phyloP scores from a whole-genome alignment of 37 sponge, comb jelly and placozoan species.

The Spongilla lacustris region DNA sequence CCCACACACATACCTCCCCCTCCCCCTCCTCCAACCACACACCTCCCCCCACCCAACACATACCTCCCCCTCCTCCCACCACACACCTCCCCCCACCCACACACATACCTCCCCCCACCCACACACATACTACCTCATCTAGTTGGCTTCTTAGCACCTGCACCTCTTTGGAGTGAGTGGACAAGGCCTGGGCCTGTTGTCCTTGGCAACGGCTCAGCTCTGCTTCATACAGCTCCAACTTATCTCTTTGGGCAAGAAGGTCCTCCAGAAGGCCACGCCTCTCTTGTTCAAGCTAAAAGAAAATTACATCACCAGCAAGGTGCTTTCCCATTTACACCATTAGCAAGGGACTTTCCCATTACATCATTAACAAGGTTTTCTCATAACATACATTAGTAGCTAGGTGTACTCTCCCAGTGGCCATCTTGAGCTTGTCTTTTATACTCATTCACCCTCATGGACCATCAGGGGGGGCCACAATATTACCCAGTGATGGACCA shows the following conservation, averaged over 20 bases:
- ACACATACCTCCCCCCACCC: background rate
- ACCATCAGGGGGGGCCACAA: too few species aligned
- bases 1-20: background rate
- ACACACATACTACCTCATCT: slow-evolving; percentile 10
- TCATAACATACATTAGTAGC: too few species aligned
- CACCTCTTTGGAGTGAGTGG: slow-evolving; percentile 19
- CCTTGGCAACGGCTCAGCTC: slow-evolving; percentile 3
- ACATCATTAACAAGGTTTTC: background rate
- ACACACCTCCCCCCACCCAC: too few species aligned
- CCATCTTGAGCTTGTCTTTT: too few species aligned
- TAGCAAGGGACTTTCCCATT: background rate
- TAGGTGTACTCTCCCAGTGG: too few species aligned
- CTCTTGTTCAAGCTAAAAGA: slow-evolving; percentile 55
- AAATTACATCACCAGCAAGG: background rate
- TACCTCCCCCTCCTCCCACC: background rate
- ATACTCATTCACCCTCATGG: too few species aligned
- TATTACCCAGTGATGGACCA: too few species aligned
- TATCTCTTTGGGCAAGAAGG: slow-evolving; percentile 4
- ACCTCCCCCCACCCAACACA: too few species aligned
- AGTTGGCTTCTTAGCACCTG: slow-evolving; percentile 10
- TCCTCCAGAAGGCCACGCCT: slow-evolving; percentile 22
- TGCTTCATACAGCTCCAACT: slow-evolving; percentile 9
- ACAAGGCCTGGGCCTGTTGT: background rate
- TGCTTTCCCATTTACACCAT: background rate
- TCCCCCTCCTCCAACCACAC: too few species aligned